Evolutionary conservation across 2,113 vertebrate species (phyloP).

Genomic region (Jaculus jaculus): DNA sequence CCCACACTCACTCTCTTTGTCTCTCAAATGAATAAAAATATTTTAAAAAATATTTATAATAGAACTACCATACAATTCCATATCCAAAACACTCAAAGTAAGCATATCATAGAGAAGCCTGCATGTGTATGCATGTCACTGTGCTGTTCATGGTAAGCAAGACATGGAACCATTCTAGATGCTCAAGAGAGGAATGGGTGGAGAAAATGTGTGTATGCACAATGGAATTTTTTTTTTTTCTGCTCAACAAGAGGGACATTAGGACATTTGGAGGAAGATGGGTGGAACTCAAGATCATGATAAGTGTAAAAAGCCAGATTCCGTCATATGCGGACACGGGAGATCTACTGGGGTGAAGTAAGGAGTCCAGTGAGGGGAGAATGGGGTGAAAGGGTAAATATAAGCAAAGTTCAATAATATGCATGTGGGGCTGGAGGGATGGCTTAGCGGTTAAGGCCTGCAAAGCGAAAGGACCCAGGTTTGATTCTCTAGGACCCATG

Average conservation of each 20-base stretch:
- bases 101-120: not conserved
- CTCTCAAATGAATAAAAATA: no score
- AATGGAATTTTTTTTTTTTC: not conserved
- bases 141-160: not conserved
- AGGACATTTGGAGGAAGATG: not conserved
- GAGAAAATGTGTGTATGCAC: not conserved
- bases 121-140: not conserved
- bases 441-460: no score
- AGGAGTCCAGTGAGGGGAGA: no score
- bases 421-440: no score
- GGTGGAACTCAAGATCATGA: not conserved
- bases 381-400: no score
- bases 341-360: no score
- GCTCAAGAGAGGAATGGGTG: not conserved
- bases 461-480: no score
- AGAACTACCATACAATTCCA: no score
- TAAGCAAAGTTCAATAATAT: not conserved
- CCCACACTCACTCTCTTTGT: no score
- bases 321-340: not conserved
- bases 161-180: not conserved
- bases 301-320: not conserved
- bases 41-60: not conserved
- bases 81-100: not conserved
- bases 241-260: not conserved
- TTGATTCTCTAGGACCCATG: no score